These are phyloP conservation scores for Plecotus auritus DNA, from an alignment of 2,113 vertebrate species.

Conservation along the genomic window DNA sequence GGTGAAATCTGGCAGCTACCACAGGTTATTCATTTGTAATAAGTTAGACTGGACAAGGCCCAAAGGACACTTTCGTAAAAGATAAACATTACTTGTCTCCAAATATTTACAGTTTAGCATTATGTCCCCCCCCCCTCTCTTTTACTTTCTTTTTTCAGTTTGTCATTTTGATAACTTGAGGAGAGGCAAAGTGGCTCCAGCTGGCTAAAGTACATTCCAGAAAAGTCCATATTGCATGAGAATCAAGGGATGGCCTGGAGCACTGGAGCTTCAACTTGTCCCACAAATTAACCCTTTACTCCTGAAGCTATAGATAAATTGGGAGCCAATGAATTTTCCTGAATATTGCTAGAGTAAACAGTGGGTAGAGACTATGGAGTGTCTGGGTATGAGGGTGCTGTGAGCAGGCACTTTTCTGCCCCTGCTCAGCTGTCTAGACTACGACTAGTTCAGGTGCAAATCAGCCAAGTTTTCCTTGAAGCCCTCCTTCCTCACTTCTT, in stretches of 20 bases:
- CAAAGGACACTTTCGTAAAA: not conserved
- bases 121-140: not conserved
- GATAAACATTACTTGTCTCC: not conserved
- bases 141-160: not conserved
- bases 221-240: not conserved
- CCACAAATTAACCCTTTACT: not conserved
- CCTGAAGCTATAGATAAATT: not conserved
- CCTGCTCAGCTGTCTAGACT: not conserved
- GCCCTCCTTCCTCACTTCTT: not conserved
- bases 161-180: constrained; percentile 12
- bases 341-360: not conserved
- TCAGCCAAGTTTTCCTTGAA: not conserved
- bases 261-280: not conserved
- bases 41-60: not conserved
- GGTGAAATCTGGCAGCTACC: not conserved
- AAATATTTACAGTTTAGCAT: not conserved
- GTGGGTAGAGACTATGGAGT: not conserved
- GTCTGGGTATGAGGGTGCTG: not conserved
- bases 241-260: not conserved
- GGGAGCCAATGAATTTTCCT: not conserved
- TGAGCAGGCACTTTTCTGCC: not conserved
- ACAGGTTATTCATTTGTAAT: not conserved
- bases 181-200: not conserved
- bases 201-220: not conserved
- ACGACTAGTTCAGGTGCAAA: too few species aligned